phyloP scores from a whole-genome alignment of 2,113 vertebrate genomes.

The pig (Sus scrofa) region DNA sequence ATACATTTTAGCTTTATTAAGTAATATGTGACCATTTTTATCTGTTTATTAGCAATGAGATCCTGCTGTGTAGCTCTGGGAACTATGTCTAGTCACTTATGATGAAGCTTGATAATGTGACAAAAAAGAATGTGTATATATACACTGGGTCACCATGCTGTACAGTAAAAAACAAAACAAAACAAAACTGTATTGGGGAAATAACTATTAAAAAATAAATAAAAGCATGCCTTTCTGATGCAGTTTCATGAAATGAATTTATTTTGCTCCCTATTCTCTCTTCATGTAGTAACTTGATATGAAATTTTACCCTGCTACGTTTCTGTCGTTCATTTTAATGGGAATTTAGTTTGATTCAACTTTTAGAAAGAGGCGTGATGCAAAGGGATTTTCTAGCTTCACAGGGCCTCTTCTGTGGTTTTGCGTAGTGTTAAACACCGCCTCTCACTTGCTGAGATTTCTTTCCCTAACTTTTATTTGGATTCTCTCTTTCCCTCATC shows the following conservation, averaged over 20 bases:
- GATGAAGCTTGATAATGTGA: too few species aligned
- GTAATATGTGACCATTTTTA: background rate
- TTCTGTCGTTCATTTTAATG: background rate
- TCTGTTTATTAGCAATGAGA: too few species aligned
- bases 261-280: conserved; percentile 10
- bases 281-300: background rate
- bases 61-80: too few species aligned
- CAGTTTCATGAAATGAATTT: background rate
- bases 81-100: too few species aligned
- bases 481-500: background rate
- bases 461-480: background rate
- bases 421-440: background rate
- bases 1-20: background rate
- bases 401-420: background rate
- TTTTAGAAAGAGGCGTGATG: background rate
- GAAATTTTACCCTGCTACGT: background rate
- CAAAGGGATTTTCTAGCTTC: conserved; percentile 5
- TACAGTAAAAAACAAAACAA: too few species aligned
- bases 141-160: too few species aligned
- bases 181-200: too few species aligned
- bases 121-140: too few species aligned
- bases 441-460: background rate
- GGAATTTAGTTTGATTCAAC: conserved; percentile 9
- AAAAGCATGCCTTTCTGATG: background rate
- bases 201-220: too few species aligned